These are phyloP conservation scores for Chaetorhynchus papuensis DNA, from an alignment of 2,113 vertebrate species.

Conservation along the genomic window DNA sequence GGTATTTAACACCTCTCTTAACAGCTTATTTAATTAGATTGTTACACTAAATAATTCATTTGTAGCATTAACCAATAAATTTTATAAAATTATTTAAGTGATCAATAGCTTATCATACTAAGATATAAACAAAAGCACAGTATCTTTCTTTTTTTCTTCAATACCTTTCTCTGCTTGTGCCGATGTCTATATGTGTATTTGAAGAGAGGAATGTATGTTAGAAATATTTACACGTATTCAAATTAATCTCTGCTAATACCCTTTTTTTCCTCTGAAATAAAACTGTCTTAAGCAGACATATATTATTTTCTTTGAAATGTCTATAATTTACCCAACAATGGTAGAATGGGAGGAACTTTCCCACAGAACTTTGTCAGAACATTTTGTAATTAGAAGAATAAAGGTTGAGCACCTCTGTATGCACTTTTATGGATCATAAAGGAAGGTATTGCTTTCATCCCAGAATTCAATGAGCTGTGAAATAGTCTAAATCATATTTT, in stretches of 20 bases:
- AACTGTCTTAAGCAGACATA: neutral
- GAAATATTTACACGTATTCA: neutral
- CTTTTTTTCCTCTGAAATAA: neutral
- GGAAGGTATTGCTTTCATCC: neutral
- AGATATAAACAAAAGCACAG: neutral
- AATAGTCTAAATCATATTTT: neutral
- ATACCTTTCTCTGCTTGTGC: neutral
- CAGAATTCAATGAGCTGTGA: neutral
- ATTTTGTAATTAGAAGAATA: neutral
- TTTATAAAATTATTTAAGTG: neutral
- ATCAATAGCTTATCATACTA: neutral
- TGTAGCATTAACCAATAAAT: neutral
- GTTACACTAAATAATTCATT: neutral
- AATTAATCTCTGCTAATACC: neutral
- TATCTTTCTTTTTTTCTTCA: neutral
- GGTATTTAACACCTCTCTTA: slow-evolving; percentile 22
- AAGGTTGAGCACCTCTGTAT: neutral
- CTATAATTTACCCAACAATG: neutral
- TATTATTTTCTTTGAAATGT: neutral
- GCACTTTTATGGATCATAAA: neutral
- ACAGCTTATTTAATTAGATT: slow-evolving; percentile 27
- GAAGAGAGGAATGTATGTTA: neutral
- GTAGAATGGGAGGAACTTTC: neutral
- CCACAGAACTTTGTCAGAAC: neutral
- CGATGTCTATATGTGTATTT: neutral